phyloP scores from a whole-genome alignment of 2,113 vertebrate genomes.

The Crotalus horridus region DNA sequence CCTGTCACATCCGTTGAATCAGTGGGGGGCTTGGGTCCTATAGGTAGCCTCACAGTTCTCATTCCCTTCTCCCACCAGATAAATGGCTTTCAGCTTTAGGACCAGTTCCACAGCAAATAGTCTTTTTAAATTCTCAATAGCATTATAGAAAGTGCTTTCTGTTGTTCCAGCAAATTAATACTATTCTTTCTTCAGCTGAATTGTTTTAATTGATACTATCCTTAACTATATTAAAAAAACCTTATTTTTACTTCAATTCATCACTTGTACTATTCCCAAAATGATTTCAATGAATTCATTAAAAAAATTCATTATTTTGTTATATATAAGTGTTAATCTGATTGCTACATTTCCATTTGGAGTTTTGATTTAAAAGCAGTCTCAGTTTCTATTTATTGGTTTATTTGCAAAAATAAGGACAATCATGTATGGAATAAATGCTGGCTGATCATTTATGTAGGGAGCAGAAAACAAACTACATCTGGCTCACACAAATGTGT shows the following conservation, averaged over 20 bases:
- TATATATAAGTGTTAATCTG: background rate
- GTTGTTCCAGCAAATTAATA: background rate
- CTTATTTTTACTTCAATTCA: background rate
- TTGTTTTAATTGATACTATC: background rate
- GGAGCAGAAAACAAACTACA: slow-evolving; percentile 18
- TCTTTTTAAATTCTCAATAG: too few relatives aligned
- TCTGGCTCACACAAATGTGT: slow-evolving; percentile 10
- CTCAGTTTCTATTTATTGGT: background rate
- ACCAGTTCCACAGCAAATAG: too few relatives aligned
- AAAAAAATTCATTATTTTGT: background rate
- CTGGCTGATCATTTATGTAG: background rate
- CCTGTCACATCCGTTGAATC: too few relatives aligned
- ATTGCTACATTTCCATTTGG: background rate
- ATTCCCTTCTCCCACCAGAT: too few relatives aligned
- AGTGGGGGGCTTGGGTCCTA: too few relatives aligned
- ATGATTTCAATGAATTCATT: background rate
- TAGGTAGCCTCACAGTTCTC: too few relatives aligned
- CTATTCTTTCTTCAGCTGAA: background rate
- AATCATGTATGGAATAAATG: slow-evolving; percentile 21
- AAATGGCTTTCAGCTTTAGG: too few relatives aligned
- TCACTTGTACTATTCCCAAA: slow-evolving; percentile 13
- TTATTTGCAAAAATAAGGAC: background rate
- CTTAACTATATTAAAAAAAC: background rate
- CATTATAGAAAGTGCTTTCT: background rate
- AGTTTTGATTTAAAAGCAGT: slow-evolving; percentile 13